Evolutionary conservation across 1,140 invertebrate species (phyloP).

Genomic region (Pentalonia nigronervosa): DNA sequence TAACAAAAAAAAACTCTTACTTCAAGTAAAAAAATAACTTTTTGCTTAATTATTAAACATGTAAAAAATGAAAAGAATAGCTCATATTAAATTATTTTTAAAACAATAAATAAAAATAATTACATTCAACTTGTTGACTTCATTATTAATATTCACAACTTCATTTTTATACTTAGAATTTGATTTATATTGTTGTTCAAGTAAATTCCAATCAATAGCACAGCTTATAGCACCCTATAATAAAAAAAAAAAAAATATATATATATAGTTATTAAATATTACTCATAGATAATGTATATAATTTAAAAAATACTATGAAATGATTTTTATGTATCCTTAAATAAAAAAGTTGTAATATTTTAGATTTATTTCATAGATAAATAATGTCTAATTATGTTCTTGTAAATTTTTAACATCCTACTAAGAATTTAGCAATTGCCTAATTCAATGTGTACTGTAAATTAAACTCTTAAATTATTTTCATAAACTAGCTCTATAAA

Average conservation of each 20-base stretch:
- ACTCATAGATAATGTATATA: neutral
- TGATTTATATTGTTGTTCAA: constrained; percentile 89
- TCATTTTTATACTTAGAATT: constrained; percentile 83
- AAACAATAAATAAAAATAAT: neutral
- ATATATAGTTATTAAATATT: neutral
- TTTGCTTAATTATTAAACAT: no score
- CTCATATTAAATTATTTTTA: no score
- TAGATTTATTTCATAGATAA: neutral
- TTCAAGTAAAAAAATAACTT: neutral
- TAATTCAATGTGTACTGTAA: no score
- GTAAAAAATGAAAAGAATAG: neutral
- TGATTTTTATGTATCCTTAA: neutral
- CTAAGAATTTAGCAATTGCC: neutral
- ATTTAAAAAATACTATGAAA: neutral
- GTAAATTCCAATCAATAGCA: constrained; percentile 91
- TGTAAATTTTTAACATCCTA: neutral
- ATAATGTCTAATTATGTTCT: neutral
- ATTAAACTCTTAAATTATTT: neutral
- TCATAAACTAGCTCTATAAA: no score
- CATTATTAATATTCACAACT: constrained; percentile 81
- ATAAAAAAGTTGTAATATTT: neutral
- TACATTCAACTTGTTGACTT: constrained; percentile 64
- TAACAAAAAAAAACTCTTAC: neutral
- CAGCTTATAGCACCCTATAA: constrained; percentile 90
- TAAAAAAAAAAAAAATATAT: constrained; percentile 34